Conservation (phyloP, 2,888 invertebrate genomes). For the Acanthosepion pharaonis region DNA sequence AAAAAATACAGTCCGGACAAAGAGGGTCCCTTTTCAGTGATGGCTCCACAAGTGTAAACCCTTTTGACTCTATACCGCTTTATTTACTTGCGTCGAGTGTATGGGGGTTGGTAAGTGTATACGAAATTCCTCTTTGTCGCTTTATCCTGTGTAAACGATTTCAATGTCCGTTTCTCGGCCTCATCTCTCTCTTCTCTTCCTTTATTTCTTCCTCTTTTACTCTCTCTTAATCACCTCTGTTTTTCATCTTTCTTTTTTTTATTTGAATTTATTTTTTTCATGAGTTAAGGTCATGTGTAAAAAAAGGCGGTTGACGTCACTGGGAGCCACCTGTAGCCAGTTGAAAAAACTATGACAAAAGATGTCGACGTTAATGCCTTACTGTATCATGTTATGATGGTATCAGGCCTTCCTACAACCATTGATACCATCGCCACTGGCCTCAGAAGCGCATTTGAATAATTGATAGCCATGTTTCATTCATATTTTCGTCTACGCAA, state of each 20-base stretch:
- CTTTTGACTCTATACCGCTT: no score
- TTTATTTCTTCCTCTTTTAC: background rate
- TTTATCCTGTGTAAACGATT: no score
- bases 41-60: background rate
- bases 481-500: background rate
- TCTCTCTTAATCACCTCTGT: no score
- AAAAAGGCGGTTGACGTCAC: background rate
- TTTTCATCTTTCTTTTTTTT: background rate
- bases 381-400: background rate
- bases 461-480: background rate
- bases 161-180: background rate
- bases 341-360: background rate
- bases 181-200: background rate
- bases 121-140: no score
- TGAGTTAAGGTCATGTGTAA: background rate
- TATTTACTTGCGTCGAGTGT: no score
- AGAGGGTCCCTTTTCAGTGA: background rate
- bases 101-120: no score
- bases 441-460: background rate
- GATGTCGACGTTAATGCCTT: background rate
- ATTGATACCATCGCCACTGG: background rate
- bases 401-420: background rate
- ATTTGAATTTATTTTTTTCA: background rate
- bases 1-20: no score
- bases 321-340: conserved; percentile 33